Evolutionary conservation across 2,888 invertebrate genomes (phyloP), one percentile per base, ranked within the genome.

Genomic region (Axea sp.): DNA sequence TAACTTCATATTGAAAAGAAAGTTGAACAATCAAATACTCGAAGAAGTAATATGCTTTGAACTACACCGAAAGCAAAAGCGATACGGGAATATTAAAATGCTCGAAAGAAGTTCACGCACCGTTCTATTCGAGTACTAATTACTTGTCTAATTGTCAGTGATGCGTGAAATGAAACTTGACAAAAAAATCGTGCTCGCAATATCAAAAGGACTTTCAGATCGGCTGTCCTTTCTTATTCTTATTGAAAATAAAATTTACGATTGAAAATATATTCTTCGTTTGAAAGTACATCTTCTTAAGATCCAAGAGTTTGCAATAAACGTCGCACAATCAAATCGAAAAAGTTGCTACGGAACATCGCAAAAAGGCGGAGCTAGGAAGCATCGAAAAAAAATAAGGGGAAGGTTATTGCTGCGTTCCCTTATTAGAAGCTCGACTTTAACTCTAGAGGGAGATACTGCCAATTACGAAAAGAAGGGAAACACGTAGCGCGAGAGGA

Each of bases 271-370:
- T 77, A 76, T 75, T 75, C 72, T 65, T 60, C 43, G 53, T 53
- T 43, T 53, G 49, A 49, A 45, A 39, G 49, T 26, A 24, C 81
- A 78, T 81, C 80, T 57, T 12, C 15, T 64, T 43, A 41, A 43
- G 43, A 53, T 57, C 72, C 72, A 75, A 82, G 81, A 80, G 80
- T 82, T 83, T 81, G 81, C 83, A 81, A 84, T 84, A 78, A 84
- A 83, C 82, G 81, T 80, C 74, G 73, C 47, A 69, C 78, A 78
- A 81, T 47, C 62, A 39, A 53, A 62, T 55, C 47, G 62, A 37
- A 45, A 39, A 49, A 72, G 43, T 49, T 53, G 39, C 26, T 15
- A 57, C 33, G 19, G 12, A 37, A 59, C 24, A 37, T 82, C 82
- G 83, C 83, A 62, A 47, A 60, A 55, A 49, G 55, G 11, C 22